phyloP scores from a whole-genome alignment of 1,140 invertebrate species.

The Microplitis mediator region DNA sequence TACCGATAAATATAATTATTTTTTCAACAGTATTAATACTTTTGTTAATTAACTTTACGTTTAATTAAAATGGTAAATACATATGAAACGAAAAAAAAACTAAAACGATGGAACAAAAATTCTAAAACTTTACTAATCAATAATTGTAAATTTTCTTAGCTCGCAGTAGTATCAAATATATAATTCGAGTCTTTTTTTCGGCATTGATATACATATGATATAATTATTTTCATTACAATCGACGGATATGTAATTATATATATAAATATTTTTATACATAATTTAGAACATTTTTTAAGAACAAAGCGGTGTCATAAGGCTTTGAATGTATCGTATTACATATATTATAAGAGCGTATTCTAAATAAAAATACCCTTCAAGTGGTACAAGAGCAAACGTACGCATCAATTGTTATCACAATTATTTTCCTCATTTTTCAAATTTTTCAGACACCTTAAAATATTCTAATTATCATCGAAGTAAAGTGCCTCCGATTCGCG shows the following conservation, averaged over 20 bases:
- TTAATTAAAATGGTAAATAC: neutral
- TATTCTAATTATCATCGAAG: too few species aligned
- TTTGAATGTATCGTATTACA: neutral
- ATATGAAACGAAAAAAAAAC: neutral
- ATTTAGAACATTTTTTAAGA: too few species aligned
- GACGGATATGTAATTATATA: slow-evolving; percentile 40
- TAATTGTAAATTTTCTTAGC: slow-evolving; percentile 18
- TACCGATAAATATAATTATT: too few species aligned
- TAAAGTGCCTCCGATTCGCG: too few species aligned
- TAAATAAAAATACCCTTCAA: too few species aligned
- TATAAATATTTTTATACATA: slow-evolving; percentile 16
- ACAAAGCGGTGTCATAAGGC: neutral
- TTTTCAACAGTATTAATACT: too few species aligned
- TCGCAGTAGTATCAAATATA: slow-evolving; percentile 47
- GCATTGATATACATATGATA: too few species aligned
- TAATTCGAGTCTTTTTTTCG: slow-evolving; percentile 31
- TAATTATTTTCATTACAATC: slow-evolving; percentile 21
- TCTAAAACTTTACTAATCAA: neutral
- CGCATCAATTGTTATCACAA: too few species aligned
- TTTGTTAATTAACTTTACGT: neutral
- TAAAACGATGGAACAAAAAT: slow-evolving; percentile 20
- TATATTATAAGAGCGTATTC: too few species aligned
- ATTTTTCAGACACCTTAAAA: too few species aligned
- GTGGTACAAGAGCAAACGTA: too few species aligned
- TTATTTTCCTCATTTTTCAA: too few species aligned